phyloP scores from a whole-genome alignment of 2,888 invertebrate species.

The Anoplius nigerrimus region DNA sequence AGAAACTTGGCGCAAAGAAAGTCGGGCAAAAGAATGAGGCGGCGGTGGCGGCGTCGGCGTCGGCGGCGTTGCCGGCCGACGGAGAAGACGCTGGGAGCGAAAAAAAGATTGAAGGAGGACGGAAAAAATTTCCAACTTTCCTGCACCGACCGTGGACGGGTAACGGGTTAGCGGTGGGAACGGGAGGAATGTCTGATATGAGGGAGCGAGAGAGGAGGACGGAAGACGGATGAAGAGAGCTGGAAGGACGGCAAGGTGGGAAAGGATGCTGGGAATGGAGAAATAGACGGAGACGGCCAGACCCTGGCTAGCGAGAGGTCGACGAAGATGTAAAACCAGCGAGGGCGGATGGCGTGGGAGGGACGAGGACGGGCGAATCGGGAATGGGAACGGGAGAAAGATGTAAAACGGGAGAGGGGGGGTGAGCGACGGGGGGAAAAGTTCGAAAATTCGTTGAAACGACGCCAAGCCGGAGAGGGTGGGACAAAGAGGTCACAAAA shows the following conservation, averaged over 20 bases:
- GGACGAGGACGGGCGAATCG: slow-evolving; percentile 2
- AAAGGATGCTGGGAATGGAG: no score
- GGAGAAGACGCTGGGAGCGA: slow-evolving; percentile 11
- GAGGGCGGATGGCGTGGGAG: slow-evolving; percentile 18
- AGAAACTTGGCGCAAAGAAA: slow-evolving; percentile 55
- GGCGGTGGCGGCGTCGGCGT: no score
- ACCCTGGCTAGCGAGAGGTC: slow-evolving; percentile 12
- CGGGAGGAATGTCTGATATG: slow-evolving; percentile 2
- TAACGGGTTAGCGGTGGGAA: slow-evolving; percentile 11
- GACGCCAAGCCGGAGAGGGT: slow-evolving; percentile 61
- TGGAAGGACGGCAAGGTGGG: no score
- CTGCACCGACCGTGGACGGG: not conserved
- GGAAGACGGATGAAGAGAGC: slow-evolving; percentile 7
- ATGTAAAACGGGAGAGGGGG: slow-evolving; percentile 23
- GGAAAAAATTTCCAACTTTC: not conserved
- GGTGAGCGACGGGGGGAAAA: slow-evolving; percentile 54
- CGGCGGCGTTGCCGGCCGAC: no score
- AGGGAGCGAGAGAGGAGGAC: no score
- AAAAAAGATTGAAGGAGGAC: slow-evolving; percentile 39
- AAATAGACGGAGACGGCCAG: not conserved
- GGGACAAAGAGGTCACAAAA: slow-evolving; percentile 62
- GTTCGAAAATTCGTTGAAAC: slow-evolving; percentile 68
- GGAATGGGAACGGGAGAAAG: not conserved
- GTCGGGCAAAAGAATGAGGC: slow-evolving; percentile 14
- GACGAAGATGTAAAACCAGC: slow-evolving; percentile 39